Base-by-base conservation (phyloP, 2,888 invertebrate genomes). In the Harpalus rubripes region DNA sequence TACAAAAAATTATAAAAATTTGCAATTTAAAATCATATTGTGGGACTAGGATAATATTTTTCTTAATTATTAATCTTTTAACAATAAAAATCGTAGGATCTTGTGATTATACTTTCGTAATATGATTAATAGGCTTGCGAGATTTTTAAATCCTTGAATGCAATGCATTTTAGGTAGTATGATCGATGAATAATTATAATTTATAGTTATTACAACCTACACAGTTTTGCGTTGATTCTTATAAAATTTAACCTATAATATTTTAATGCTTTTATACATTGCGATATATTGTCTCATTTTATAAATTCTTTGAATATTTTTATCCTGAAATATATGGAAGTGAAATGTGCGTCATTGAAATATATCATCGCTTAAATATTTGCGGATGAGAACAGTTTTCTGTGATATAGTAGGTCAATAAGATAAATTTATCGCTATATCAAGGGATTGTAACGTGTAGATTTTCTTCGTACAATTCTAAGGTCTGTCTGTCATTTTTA, bases 1-100 rank as follows among this genome's bases (percentile, higher is more conserved):
- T n/a, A n/a, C n/a, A n/a, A 52, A 52, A 52, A 52, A 52, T 52
- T 12, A 52, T 12, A 52, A 52, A 0, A 10, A 52, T 52, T 52
- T 52, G 44, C 44, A 52, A 52, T 52, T 52, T 52, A 52, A 32
- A 52, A 52, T 10, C 2, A 52, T 52, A 52, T 12, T 52, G 44
- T 52, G 44, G 44, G 44, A 52, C 44, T 52, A 12, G 4, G 44
- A 52, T 52, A 52, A 52, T 52, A 68, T 39, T 10, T 22, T 68
- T 68, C 68, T 68, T 39, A 68, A 68, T 68, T 68, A 26, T 32
- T 63, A 68, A 68, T 68, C 68, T 68, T 68, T 39, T 68, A 68
- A 68, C 39, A 68, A 68, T 68, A 68, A 74, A 74, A 68, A 68
- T 16, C 41, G 44, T 74, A 74, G 72, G 72, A 74, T 41, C 16